Base-by-base conservation (phyloP, 2,797 vertebrate species). In the Anguilla obscura region DNA sequence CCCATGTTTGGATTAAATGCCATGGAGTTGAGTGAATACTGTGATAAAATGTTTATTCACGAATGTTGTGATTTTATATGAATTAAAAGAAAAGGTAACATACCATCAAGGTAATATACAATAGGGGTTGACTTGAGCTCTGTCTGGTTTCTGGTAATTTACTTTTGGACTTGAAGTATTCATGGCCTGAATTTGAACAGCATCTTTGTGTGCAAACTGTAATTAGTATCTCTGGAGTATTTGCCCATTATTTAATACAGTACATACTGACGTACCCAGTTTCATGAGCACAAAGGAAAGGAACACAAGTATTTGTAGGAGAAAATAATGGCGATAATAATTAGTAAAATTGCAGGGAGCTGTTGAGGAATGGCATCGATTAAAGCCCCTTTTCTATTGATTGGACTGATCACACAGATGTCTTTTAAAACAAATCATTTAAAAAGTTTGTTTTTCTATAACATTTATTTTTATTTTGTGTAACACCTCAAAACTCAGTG, bases 141-240 rank as follows among this genome's bases (percentile, higher is more conserved):
- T 86, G 84, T 56, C 83, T 30, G 80, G 83, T 86, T 86, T 21
- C 36, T 66, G 60, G 60, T 45, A 48, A 66, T 24, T 56, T 48
- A 89, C 74, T 86, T 40, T 84, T 88, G 89, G 89, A 84, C 87
- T 89, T 56, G 14, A 56, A 56, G 54, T 8, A 52, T 8, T 56
- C 14, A 56, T 14, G 54, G 54, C 54, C 88, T 84, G 27, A 84
- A 69, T 84, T 54, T 69, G 50, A 89, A 76, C 69, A 87, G 71
- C 85, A 85, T 82, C 63, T 91, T 71, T 90, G 91, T 90, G 91
- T 92, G 90, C 92, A 90, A 92, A 90, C 89, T 87, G 66, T 90
- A 92, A 93, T 90, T 88, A 91, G 88, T 74, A 85, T 90, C 84
- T 85, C 79, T 90, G 90, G 87, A 93, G 91, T 91, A 90, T 90